Evolutionary conservation across 2,888 invertebrate genomes (phyloP), one percentile per base, ranked within the genome.

Genomic region (Scaptomyza cyrtandrae): DNA sequence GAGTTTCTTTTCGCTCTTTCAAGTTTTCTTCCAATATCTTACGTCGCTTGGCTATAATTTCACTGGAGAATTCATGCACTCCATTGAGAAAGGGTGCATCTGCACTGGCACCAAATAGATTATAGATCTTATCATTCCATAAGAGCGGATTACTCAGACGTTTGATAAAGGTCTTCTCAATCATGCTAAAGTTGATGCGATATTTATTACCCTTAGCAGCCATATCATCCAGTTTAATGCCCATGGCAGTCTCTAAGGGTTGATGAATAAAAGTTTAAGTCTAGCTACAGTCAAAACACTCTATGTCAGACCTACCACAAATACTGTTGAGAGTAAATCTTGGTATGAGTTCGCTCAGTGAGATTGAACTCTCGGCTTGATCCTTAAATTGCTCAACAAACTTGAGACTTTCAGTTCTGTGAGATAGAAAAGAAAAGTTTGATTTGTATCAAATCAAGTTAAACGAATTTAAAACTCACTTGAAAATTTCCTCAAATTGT

Each of bases 401-500:
- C 33, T 90, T 90, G 0, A 77, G 49, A 50, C 91, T 91, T 60
- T 90, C 90, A 27, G 85, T 71, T 69, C 90, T 90, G 19, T 90
- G 19, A 31, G 1, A 6, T 48, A 0, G 19, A 29, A 9, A 19
- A 5, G 6, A 5, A 29, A 7, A 14, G 1, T 13, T 0, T 0
- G 3, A 7, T 14, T 9, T 10, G 1, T 10, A 13, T 16, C 2
- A 1, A 11, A 3, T 14, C 9, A 10, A 2, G 9, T 5, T 11
- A 0, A 3, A n/a, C 37, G 24, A 1, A 11, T 6, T 2, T 14
- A 13, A 19, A 44, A 54, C 74, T 35, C 14, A 91, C 90, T 88
- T 90, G 64, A 90, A 90, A 14, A 90, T 82, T 49, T 91, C 90
- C 11, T 72, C 66, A 35, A 91, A 90, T 27, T 90, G 88, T 6